Conservation (phyloP, 2,113 vertebrate genomes). For the Serilophus lunatus region DNA sequence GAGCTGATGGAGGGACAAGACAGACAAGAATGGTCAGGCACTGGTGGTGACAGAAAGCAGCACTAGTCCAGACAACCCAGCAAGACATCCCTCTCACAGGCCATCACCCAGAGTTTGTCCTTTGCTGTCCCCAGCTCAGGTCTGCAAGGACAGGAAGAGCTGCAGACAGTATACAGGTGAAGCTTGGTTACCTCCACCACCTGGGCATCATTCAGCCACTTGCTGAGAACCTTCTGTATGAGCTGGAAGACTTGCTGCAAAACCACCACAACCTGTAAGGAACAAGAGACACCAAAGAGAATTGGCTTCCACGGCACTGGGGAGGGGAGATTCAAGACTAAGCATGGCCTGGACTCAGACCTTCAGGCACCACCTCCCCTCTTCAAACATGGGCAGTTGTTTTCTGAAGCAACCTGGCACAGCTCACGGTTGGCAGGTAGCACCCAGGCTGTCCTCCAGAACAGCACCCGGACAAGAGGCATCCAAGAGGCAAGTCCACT, state of each 20-base stretch:
- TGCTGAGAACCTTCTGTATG: conserved; percentile 96
- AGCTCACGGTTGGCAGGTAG: neutral
- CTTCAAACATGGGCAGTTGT: neutral
- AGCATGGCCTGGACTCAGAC: neutral
- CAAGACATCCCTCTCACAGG: neutral
- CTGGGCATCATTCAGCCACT: conserved; percentile 97
- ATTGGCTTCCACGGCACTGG: accelerated
- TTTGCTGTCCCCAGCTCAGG: neutral
- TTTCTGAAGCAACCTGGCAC: neutral
- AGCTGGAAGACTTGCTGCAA: conserved; percentile 98
- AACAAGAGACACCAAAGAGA: neutral
- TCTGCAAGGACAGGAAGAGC: neutral
- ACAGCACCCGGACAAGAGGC: neutral
- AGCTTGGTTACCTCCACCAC: conserved; percentile 89
- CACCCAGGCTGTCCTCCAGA: neutral
- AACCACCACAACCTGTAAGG: conserved; percentile 92
- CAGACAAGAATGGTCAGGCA: neutral
- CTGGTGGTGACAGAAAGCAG: neutral
- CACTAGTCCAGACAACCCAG: neutral
- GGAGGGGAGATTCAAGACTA: neutral
- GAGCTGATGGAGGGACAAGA: neutral
- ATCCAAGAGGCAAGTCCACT: neutral
- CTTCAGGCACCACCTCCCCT: neutral
- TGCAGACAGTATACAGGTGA: neutral
- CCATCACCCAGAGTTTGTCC: neutral